A percentile compares a stretch with the other conserved stretches of the same genome.
These are phyloP conservation scores for Arctocebus calabarensis DNA, from an alignment of 2,797 vertebrate genomes.

Conservation along the genomic window DNA sequence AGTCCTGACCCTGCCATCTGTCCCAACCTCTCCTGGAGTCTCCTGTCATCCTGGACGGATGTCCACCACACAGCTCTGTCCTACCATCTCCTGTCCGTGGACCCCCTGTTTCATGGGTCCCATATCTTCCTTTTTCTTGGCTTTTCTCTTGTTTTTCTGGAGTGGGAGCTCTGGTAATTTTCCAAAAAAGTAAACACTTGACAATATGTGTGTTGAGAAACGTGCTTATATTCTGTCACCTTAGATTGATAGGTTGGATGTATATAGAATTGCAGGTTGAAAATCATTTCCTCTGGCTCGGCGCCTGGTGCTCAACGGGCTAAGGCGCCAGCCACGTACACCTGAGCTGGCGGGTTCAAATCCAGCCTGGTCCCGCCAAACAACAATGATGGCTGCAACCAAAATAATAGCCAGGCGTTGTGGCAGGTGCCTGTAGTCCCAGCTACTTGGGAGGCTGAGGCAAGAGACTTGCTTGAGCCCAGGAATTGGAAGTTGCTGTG, in stretches of 20 bases:
- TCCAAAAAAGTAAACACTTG: background rate
- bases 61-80: background rate
- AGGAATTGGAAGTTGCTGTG: too few relatives aligned
- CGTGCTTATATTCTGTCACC: background rate
- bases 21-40: background rate
- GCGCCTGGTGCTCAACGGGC: too few relatives aligned
- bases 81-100: too few relatives aligned
- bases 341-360: too few relatives aligned
- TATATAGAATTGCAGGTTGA: background rate
- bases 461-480: too few relatives aligned
- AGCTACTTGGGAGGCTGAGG: too few relatives aligned
- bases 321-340: too few relatives aligned
- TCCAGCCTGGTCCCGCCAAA: too few relatives aligned
- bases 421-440: too few relatives aligned
- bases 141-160: background rate
- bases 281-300: background rate
- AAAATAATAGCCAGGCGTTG: too few relatives aligned
- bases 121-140: background rate
- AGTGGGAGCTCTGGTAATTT: background rate
- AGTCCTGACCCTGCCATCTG: background rate
- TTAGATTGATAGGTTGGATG: background rate
- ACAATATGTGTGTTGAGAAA: accelerated
- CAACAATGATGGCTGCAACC: too few relatives aligned
- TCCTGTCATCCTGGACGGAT: background rate
- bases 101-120: background rate